phyloP scores from a whole-genome alignment of 2,888 invertebrate genomes.

The Ctenicera cuprea region DNA sequence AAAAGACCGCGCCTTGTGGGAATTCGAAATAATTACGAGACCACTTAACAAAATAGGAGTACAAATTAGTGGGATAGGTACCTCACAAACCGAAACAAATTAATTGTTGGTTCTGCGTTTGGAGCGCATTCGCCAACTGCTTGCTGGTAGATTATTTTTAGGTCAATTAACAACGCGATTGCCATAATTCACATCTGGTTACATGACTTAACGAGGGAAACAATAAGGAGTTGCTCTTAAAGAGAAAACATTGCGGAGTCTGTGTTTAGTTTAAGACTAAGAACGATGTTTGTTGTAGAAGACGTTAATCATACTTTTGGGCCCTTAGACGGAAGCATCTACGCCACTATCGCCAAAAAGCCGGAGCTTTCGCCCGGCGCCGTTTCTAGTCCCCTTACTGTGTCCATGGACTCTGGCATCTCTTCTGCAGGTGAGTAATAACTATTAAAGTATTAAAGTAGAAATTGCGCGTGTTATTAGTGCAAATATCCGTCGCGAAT shows the following conservation, averaged over 20 bases:
- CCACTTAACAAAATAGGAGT: not conserved
- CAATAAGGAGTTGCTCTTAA: slow-evolving; percentile 35
- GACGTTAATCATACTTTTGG: slow-evolving; percentile 87
- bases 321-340: slow-evolving; percentile 92
- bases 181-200: slow-evolving; percentile 41
- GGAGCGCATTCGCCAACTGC: slow-evolving; percentile 29
- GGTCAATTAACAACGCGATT: slow-evolving; percentile 46
- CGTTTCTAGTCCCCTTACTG: slow-evolving; percentile 84
- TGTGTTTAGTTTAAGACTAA: slow-evolving; percentile 25
- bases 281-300: slow-evolving; percentile 71
- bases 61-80: not conserved
- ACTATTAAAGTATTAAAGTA: slow-evolving; percentile 4
- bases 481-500: slow-evolving; percentile 13
- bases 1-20: slow-evolving; percentile 8
- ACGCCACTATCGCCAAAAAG: slow-evolving; percentile 81
- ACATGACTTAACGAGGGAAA: slow-evolving; percentile 41
- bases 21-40: slow-evolving; percentile 5
- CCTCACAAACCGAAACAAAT: slow-evolving; percentile 11
- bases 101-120: slow-evolving; percentile 13
- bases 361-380: slow-evolving; percentile 73
- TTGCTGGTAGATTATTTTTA: slow-evolving; percentile 41
- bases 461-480: not conserved
- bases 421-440: slow-evolving; percentile 80
- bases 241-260: not conserved
- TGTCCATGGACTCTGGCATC: slow-evolving; percentile 94